Evolutionary conservation across 2,797 vertebrate species (phyloP), one percentile per base, ranked within the genome.

Genomic region (Cygnus olor): DNA sequence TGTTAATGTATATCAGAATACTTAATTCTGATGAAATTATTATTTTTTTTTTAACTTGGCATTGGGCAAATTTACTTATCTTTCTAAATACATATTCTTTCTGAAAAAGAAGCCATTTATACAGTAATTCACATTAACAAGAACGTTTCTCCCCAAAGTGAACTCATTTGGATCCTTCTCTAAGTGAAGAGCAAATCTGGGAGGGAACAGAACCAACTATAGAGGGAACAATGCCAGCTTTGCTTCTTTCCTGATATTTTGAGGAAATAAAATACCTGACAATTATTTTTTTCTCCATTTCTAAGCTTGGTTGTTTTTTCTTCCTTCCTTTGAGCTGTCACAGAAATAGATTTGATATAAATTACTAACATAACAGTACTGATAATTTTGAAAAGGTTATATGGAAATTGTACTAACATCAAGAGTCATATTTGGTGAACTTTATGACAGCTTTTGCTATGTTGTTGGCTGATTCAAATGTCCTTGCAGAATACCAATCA

Each of bases 321-420:
- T 63, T 70, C 85, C 53, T 49, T 8, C 25, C 42, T 82, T 88
- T 81, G 38, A 70, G 69, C 54, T 91, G 66, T 66, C 82, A 86
- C 30, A 89, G 56, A 86, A 92, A 85, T 53, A 94, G 63, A 88
- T 80, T 85, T 80, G 56, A 72, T 88, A 94, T 79, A 84, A 94
- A 94, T 91, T 88, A 73, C 70, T 76, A 81, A 69, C 42, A 58
- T 65, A 94, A 80, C 44, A 76, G 53, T 42, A 73, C 81, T 72
- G 87, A 93, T 96, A 94, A 95, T 81, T 86, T 69, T 93, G 94
- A 92, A 95, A 96, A 94, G 94, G 91, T 91, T 94, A 91, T 86
- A 86, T 94, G 89, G 85, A 97, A 93, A 91, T 96, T 70, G n/a
- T 76, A 40, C 66, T 76, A 91, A 76, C 70, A 89, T 96, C 80